Conservation (phyloP, 2,113 vertebrate genomes). For the Silurus meridionalis region DNA sequence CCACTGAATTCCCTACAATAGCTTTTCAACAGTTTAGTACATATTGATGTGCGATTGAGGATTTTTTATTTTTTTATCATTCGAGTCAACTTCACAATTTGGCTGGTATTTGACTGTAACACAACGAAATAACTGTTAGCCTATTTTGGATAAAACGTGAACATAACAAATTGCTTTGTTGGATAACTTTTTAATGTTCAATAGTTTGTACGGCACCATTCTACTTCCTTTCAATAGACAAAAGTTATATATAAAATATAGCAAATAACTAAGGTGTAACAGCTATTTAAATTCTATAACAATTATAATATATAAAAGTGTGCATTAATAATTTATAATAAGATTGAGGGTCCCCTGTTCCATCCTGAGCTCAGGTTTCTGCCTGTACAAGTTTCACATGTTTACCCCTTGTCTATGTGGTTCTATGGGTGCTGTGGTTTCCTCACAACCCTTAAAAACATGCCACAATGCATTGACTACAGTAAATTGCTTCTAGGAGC, state of each 20-base stretch:
- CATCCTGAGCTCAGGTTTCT: neutral
- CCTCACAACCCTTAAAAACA: neutral
- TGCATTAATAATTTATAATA: neutral
- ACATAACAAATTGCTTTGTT: neutral
- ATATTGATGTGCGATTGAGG: neutral
- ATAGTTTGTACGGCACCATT: neutral
- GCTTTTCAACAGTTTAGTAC: neutral
- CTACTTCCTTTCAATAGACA: neutral
- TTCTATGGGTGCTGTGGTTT: neutral
- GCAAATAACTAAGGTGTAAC: neutral
- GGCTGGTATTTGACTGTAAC: neutral
- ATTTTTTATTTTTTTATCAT: neutral
- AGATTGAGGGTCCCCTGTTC: neutral
- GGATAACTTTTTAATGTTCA: neutral
- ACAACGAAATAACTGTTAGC: neutral
- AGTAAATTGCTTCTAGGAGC: neutral
- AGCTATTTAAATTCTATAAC: neutral
- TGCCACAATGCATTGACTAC: neutral
- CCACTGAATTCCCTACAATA: neutral
- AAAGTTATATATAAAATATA: neutral
- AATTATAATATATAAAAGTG: neutral
- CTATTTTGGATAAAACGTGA: neutral
- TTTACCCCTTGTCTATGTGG: neutral
- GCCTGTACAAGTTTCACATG: neutral
- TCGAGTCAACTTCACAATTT: neutral